Conservation (phyloP, 1,140 invertebrate genomes). For the Melanaphis sacchari region DNA sequence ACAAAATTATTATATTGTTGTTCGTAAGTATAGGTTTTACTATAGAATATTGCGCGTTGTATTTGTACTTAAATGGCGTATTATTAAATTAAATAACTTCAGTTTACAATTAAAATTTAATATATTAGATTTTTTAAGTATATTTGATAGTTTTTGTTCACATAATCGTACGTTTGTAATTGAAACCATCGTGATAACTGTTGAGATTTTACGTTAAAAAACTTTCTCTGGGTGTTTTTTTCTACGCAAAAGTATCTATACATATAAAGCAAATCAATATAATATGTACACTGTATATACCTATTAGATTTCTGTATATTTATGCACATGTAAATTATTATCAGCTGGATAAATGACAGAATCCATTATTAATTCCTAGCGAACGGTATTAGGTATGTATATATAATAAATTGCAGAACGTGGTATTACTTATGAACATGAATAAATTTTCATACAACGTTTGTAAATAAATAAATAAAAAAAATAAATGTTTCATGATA, state of each 20-base stretch:
- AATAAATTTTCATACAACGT: background rate
- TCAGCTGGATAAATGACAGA: background rate
- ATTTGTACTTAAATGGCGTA: background rate
- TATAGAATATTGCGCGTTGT: background rate
- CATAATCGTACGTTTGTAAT: background rate
- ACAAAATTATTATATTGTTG: background rate
- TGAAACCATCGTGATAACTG: background rate
- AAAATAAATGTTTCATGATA: background rate
- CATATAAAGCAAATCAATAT: background rate
- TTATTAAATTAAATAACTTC: background rate
- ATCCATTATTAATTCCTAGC: background rate
- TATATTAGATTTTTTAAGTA: background rate
- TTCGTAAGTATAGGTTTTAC: background rate
- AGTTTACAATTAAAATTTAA: background rate
- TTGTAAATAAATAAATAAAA: background rate
- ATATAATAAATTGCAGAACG: background rate
- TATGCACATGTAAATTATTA: slow-evolving; percentile 10
- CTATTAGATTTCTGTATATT: background rate
- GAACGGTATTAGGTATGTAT: background rate
- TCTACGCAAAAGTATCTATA: background rate
- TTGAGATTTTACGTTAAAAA: background rate
- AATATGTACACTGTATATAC: background rate
- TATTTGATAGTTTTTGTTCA: slow-evolving; percentile 10
- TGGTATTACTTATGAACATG: background rate
- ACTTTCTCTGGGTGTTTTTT: slow-evolving; percentile 4